phyloP scores from a whole-genome alignment of 2,888 invertebrate species.

The Mantis religiosa region DNA sequence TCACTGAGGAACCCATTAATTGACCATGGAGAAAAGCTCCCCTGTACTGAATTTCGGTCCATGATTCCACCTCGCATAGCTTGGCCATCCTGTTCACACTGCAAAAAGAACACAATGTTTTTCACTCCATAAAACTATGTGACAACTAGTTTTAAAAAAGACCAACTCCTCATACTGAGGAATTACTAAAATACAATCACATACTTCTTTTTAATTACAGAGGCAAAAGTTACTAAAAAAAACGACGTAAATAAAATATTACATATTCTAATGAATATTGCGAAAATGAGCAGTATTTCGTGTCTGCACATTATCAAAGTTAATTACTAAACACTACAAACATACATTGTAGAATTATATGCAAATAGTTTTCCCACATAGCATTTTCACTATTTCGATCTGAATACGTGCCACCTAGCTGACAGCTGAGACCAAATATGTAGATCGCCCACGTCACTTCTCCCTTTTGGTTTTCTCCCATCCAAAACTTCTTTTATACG shows the following conservation, averaged over 20 bases:
- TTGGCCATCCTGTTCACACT: constrained; percentile 25
- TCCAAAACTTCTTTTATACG: neutral
- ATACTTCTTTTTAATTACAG: neutral
- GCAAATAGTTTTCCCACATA: neutral
- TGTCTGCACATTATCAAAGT: neutral
- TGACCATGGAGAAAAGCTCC: constrained; percentile 21
- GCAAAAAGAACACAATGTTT: neutral
- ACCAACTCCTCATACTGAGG: too few species aligned
- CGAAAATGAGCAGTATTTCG: too few species aligned
- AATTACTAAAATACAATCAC: too few species aligned
- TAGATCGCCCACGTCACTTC: constrained; percentile 27
- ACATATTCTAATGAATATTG: neutral
- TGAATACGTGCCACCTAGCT: constrained; percentile 2
- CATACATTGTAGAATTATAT: neutral
- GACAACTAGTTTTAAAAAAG: too few species aligned
- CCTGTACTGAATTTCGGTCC: constrained; percentile 20
- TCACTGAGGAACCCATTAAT: constrained; percentile 21
- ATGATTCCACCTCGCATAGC: constrained; percentile 21
- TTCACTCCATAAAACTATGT: neutral
- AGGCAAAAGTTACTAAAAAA: neutral
- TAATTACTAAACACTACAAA: neutral
- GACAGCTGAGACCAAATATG: constrained; percentile 27
- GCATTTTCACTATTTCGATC: neutral
- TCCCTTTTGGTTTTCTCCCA: neutral
- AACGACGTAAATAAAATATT: neutral